These are phyloP conservation scores for Ceratina japonica DNA, from an alignment of 1,140 invertebrate species.

Conservation along the genomic window DNA sequence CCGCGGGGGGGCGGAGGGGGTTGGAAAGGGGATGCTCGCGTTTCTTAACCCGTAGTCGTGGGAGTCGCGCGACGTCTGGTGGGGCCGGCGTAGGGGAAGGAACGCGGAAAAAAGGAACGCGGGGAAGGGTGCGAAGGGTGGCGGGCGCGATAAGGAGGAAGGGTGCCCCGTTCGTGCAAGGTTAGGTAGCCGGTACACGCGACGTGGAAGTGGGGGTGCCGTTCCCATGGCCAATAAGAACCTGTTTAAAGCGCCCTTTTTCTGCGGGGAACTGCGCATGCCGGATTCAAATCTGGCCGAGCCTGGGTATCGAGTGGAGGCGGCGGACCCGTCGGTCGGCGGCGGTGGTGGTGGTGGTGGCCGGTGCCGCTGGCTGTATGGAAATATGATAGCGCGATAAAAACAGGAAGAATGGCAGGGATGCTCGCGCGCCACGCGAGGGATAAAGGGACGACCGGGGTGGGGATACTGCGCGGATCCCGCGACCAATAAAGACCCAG, in stretches of 20 bases:
- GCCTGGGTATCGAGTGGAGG: constrained; percentile 60
- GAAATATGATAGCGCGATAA: constrained; percentile 79
- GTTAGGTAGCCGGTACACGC: constrained; percentile 71
- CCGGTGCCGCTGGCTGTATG: constrained; percentile 61
- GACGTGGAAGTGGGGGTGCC: constrained; percentile 67
- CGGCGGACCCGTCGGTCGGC: constrained; percentile 8
- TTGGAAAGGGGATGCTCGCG: constrained; percentile 48
- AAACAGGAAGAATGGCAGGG: constrained; percentile 66
- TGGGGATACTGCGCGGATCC: constrained; percentile 56
- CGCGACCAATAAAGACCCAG: constrained; percentile 75
- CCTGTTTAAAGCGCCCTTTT: constrained; percentile 78
- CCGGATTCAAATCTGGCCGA: constrained; percentile 74
- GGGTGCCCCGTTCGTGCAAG: constrained; percentile 62
- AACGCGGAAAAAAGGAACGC: constrained; percentile 47
- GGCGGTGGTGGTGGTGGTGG: constrained; percentile 45
- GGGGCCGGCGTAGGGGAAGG: constrained; percentile 27
- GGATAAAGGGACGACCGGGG: constrained; percentile 45
- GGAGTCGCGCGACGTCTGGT: constrained; percentile 48
- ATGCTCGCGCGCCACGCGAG: constrained; percentile 51
- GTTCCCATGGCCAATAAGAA: constrained; percentile 78
- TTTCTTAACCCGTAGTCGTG: constrained; percentile 32
- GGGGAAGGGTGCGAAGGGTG: background rate
- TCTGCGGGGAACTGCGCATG: constrained; percentile 73
- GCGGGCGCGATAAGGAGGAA: constrained; percentile 69
- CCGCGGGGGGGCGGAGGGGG: no score